phyloP scores from a whole-genome alignment of 1,140 invertebrate species.

The Nebria ingens region DNA sequence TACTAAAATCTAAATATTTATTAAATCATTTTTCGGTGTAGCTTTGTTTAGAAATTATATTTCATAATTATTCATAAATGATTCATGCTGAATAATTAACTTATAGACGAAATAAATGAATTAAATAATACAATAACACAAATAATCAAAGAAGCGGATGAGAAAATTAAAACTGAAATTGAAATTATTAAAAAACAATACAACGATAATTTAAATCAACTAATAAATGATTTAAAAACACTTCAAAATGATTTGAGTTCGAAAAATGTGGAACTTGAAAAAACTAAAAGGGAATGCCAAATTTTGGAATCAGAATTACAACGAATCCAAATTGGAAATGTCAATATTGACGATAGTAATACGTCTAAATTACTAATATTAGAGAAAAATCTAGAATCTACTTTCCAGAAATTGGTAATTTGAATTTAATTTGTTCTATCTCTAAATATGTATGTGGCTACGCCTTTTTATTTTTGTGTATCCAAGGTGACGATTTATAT shows the following conservation, averaged over 20 bases:
- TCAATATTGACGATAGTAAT: slow-evolving; percentile 17
- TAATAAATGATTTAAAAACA: slow-evolving; percentile 18
- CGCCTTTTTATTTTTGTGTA: too few species aligned
- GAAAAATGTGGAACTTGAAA: slow-evolving; percentile 23
- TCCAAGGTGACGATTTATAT: too few species aligned
- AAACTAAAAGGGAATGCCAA: slow-evolving; percentile 18
- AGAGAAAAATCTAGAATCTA: slow-evolving; percentile 28
- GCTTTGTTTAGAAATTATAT: background rate
- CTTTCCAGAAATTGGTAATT: slow-evolving; percentile 30
- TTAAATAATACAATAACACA: slow-evolving; percentile 17
- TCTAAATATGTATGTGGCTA: slow-evolving; percentile 1
- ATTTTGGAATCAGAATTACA: slow-evolving; percentile 24
- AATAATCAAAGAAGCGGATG: slow-evolving; percentile 19
- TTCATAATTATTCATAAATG: slow-evolving; percentile 5
- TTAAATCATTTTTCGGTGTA: background rate
- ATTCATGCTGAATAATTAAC: too few species aligned
- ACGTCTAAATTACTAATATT: slow-evolving; percentile 25
- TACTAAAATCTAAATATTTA: slow-evolving; percentile 8
- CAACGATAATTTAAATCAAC: slow-evolving; percentile 18
- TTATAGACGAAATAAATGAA: slow-evolving; percentile 21
- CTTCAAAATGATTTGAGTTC: slow-evolving; percentile 18
- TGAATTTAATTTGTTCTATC: slow-evolving; percentile 3
- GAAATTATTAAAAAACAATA: slow-evolving; percentile 18
- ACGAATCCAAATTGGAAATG: slow-evolving; percentile 18
- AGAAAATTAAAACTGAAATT: slow-evolving; percentile 22